These are phyloP conservation scores for Oreonectes daqikongensis DNA, from an alignment of 2,797 vertebrate species.

Conservation along the genomic window DNA sequence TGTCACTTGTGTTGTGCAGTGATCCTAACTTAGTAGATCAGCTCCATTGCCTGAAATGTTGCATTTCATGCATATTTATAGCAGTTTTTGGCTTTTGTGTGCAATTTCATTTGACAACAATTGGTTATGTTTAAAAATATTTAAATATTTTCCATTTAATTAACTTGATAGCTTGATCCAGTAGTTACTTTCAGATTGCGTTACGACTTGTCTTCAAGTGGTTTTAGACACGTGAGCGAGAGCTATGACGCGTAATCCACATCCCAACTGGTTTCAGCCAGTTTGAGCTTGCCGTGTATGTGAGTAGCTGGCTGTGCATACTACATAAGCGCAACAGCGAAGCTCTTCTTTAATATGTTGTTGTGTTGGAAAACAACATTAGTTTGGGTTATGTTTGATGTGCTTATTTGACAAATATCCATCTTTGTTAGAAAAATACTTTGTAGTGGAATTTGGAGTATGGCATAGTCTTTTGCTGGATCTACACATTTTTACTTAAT, in stretches of 20 bases:
- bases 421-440: too few relatives aligned
- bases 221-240: background rate
- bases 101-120: background rate
- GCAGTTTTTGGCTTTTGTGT: background rate
- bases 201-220: background rate
- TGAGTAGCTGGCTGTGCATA: constrained; percentile 34
- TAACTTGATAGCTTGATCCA: background rate
- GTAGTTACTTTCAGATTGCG: background rate
- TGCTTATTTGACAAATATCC: background rate
- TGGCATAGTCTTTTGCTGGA: too few relatives aligned
- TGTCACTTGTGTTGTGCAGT: background rate
- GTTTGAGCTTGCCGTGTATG: constrained; percentile 33
- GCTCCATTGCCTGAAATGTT: background rate
- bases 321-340: background rate
- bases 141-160: background rate
- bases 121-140: background rate
- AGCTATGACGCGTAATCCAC: background rate
- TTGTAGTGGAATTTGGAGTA: too few relatives aligned
- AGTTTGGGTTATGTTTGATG: background rate
- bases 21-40: background rate
- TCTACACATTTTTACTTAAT: background rate
- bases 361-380: constrained; percentile 8
- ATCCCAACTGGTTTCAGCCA: constrained; percentile 43
- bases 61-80: background rate
- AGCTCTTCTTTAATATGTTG: background rate